These are phyloP conservation scores for Eristalis arbustorum DNA, from an alignment of 2,888 invertebrate species.

Conservation along the genomic window DNA sequence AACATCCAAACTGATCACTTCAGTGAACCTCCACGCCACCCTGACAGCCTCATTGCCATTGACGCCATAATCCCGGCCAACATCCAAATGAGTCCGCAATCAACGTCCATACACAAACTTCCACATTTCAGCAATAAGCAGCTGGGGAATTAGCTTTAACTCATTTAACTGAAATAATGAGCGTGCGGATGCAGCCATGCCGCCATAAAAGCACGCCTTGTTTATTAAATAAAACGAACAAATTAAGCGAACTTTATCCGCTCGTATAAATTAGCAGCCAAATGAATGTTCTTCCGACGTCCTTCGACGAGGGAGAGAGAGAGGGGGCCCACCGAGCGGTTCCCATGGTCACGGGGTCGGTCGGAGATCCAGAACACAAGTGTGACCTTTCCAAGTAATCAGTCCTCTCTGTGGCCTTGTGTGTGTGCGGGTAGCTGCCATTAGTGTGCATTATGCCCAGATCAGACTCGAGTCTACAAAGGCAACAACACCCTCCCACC, in stretches of 20 bases:
- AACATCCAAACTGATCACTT: not conserved
- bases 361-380: conserved; percentile 9
- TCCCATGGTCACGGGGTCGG: not conserved
- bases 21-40: not conserved
- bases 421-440: conserved; percentile 15
- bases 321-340: not conserved
- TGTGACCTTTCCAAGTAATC: conserved; percentile 30
- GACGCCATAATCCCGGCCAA: conserved; percentile 22
- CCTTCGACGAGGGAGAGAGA: not conserved
- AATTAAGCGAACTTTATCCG: conserved; percentile 42
- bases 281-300: conserved; percentile 16
- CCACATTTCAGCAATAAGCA: not conserved
- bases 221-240: conserved; percentile 39
- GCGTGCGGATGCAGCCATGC: conserved; percentile 21
- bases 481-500: no score
- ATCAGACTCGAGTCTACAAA: not conserved
- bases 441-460: conserved; percentile 49
- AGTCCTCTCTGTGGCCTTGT: not conserved
- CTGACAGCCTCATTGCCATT: not conserved
- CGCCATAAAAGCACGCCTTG: conserved; percentile 16
- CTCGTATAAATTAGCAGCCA: conserved; percentile 40
- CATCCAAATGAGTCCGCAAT: not conserved
- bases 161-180: conserved; percentile 41
- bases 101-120: not conserved
- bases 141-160: conserved; percentile 24